Evolutionary conservation across 1,140 invertebrate genomes (phyloP).

Genomic region (Zaprionus inermis): DNA sequence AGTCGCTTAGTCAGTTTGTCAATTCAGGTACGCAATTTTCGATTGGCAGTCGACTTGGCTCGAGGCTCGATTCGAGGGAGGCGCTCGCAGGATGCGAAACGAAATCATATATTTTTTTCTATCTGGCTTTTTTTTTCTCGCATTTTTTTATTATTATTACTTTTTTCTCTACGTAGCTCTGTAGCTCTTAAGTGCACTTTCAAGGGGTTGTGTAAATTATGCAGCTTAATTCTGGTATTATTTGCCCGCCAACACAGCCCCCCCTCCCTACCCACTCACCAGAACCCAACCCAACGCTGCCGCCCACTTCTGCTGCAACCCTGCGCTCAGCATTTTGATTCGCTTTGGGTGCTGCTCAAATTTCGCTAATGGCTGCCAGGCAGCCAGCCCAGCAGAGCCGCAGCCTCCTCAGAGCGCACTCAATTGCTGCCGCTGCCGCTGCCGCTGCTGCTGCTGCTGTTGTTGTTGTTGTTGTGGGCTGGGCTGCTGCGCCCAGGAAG

Average conservation of each 20-base stretch:
- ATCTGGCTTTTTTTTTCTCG: conserved; percentile 1
- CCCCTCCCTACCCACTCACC: neutral
- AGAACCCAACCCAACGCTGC: neutral
- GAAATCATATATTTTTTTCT: conserved; percentile 46
- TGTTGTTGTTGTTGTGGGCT: conserved; percentile 45
- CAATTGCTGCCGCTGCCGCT: conserved; percentile 18
- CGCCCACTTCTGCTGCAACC: conserved; percentile 35
- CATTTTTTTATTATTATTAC: conserved; percentile 56
- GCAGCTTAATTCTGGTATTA: conserved; percentile 73
- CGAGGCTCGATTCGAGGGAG: neutral
- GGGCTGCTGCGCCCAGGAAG: conserved; percentile 68
- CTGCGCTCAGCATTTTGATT: conserved; percentile 61
- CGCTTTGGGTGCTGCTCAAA: conserved; percentile 77
- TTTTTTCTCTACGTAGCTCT: conserved; percentile 29
- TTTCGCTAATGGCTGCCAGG: conserved; percentile 80
- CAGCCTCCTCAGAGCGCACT: conserved; percentile 25
- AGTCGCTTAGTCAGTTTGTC: conserved; percentile 48
- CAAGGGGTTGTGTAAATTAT: conserved; percentile 80
- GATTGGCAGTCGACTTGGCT: conserved; percentile 67
- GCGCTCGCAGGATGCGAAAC: conserved; percentile 27
- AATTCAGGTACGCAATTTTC: conserved; percentile 69
- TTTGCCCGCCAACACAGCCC: conserved; percentile 29
- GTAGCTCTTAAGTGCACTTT: conserved; percentile 74
- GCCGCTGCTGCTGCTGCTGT: conserved; percentile 21
- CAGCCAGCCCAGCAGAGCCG: conserved; percentile 47